A percentile compares a stretch with the other conserved stretches of the same genome.
These are phyloP conservation scores for Epirrhoe alternata DNA, from an alignment of 2,888 invertebrate species.

Conservation along the genomic window DNA sequence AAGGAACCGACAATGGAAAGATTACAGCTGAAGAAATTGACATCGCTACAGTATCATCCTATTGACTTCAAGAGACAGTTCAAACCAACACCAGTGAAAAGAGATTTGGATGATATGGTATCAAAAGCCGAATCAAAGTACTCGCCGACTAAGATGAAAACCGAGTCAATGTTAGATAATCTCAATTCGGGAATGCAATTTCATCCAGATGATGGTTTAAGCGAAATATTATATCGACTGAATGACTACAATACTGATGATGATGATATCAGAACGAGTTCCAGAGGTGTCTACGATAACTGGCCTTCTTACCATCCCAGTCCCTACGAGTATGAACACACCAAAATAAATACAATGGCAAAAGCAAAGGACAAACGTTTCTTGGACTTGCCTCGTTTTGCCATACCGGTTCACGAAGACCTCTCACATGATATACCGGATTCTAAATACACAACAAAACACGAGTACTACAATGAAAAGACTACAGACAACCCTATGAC, in stretches of 20 bases:
- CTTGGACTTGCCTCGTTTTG: slow-evolving; percentile 47
- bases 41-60: slow-evolving; percentile 17
- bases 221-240: slow-evolving; percentile 45
- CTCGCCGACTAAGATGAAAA: slow-evolving; percentile 49
- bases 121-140: slow-evolving; percentile 50
- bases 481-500: slow-evolving; percentile 63
- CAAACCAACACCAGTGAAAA: slow-evolving; percentile 29
- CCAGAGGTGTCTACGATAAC: slow-evolving; percentile 56
- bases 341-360: slow-evolving; percentile 54
- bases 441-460: slow-evolving; percentile 26
- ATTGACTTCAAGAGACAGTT: slow-evolving; percentile 21
- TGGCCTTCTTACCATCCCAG: slow-evolving; percentile 68
- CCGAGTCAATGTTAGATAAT: slow-evolving; percentile 55
- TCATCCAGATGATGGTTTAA: slow-evolving; percentile 44
- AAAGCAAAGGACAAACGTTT: slow-evolving; percentile 72
- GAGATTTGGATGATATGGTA: slow-evolving; percentile 49
- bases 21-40: slow-evolving; percentile 20
- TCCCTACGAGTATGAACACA: slow-evolving; percentile 65
- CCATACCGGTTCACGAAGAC: slow-evolving; percentile 69
- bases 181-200: slow-evolving; percentile 59
- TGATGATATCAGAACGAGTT: slow-evolving; percentile 66
- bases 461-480: slow-evolving; percentile 36
- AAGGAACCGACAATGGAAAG: slow-evolving; percentile 36
- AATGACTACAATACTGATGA: slow-evolving; percentile 62
- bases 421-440: slow-evolving; percentile 56